Base-by-base conservation (phyloP, 2,888 invertebrate species). In the Didymodactylos carnosus region DNA sequence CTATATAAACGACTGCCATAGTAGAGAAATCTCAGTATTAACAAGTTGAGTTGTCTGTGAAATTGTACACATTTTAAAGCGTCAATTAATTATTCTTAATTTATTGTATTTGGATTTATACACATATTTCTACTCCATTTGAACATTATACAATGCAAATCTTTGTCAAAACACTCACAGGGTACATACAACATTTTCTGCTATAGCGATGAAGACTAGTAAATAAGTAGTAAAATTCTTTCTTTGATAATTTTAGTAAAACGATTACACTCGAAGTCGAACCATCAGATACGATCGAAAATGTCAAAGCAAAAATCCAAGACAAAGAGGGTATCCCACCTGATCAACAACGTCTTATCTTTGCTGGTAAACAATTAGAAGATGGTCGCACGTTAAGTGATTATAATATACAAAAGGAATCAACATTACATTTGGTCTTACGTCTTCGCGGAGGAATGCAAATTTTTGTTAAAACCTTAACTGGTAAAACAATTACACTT, bases 251-350 rank as follows among this genome's bases (percentile, higher is more conserved):
- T n/a, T n/a, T n/a, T 71, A 82, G 82, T 40, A 83, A 83, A 76
- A 83, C 82, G 74, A 83, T 83, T 77, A 82, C 82, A 75, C 79
- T 83, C 70, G 80, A 82, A 79, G 82, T 83, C 77, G 92, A 93
- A 84, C 89, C 92, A 73, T 91, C 91, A 2, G 92, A 93, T 82
- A 91, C 91, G 14, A 92, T 93, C 79, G 92, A 93, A 86, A 92
- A 93, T 89, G 92, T 93, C 46, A 94, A 94, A 84, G 81, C 82
- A 19, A 83, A 83, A 76, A 84, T 84, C 75, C 83, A 84, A 77
- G 87, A 87, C 77, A 87, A 87, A 78, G 86, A 87, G 78, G 75
- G 75, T 39, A 75, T 75, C 40, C 75, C 75, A 69, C 75, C 75
- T 29, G 51, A n/a, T n/a, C n/a, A n/a, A n/a, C n/a, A n/a, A n/a